These are phyloP conservation scores for Dicyrtoma fusca DNA, from an alignment of 2,888 invertebrate genomes.

Conservation along the genomic window DNA sequence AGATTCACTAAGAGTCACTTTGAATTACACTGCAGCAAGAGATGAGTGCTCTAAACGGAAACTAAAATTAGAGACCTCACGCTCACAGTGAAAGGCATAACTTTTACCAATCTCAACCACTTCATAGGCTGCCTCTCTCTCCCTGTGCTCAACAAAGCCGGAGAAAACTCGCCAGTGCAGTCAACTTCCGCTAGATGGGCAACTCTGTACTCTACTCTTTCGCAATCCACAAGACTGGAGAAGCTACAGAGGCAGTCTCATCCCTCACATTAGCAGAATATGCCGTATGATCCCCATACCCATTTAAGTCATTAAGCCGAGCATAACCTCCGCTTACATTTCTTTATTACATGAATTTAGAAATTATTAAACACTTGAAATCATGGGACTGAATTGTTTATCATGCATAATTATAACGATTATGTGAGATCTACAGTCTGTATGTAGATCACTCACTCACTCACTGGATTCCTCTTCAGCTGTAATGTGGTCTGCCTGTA, in stretches of 20 bases:
- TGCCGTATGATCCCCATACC: not conserved
- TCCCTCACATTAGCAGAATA: too few species aligned
- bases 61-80: slow-evolving; percentile 29
- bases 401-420: too few species aligned
- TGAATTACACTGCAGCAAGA: slow-evolving; percentile 25
- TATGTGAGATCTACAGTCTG: too few species aligned
- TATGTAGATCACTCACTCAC: too few species aligned
- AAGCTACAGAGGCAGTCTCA: slow-evolving; percentile 1
- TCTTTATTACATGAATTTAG: too few species aligned
- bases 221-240: not conserved
- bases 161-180: not conserved
- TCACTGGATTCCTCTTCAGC: too few species aligned
- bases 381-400: too few species aligned
- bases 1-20: slow-evolving; percentile 33
- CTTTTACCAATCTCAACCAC: slow-evolving; percentile 17
- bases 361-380: too few species aligned
- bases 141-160: not conserved
- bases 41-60: slow-evolving; percentile 17
- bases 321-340: too few species aligned
- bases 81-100: slow-evolving; percentile 23
- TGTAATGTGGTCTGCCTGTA: too few species aligned
- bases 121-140: not conserved
- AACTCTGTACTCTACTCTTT: not conserved
- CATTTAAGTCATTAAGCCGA: too few species aligned
- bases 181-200: not conserved